Conservation (phyloP, 1,140 invertebrate genomes). For the Drosophila biarmipes region DNA sequence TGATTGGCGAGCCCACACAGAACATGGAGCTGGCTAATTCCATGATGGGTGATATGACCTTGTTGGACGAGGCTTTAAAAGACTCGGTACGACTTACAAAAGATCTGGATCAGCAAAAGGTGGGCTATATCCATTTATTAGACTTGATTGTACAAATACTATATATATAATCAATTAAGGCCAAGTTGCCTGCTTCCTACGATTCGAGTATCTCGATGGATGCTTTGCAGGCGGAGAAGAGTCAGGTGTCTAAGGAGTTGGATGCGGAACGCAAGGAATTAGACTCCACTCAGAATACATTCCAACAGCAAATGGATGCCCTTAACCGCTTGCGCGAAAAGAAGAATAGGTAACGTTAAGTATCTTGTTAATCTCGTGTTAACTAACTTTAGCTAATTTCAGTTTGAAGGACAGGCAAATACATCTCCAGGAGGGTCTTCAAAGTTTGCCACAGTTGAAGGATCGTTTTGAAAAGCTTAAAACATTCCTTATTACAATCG, state of each 20-base stretch:
- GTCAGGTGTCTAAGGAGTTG: slow-evolving; percentile 61
- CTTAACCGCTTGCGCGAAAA: slow-evolving; percentile 70
- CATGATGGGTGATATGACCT: slow-evolving; percentile 87
- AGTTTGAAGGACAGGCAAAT: slow-evolving; percentile 75
- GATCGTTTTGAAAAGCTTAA: slow-evolving; percentile 52
- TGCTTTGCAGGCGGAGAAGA: slow-evolving; percentile 73
- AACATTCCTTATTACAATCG: slow-evolving; percentile 83
- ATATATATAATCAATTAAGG: slow-evolving; percentile 1
- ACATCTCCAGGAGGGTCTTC: slow-evolving; percentile 81
- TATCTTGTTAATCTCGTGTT: neutral
- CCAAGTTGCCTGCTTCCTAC: slow-evolving; percentile 69
- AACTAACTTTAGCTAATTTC: neutral
- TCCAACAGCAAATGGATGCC: slow-evolving; percentile 84
- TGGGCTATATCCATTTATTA: neutral
- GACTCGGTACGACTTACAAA: slow-evolving; percentile 84
- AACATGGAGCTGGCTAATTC: slow-evolving; percentile 86
- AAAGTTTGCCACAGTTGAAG: slow-evolving; percentile 81
- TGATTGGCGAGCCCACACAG: slow-evolving; percentile 86
- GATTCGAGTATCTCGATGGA: slow-evolving; percentile 67
- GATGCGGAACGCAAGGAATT: slow-evolving; percentile 65
- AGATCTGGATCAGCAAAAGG: slow-evolving; percentile 70
- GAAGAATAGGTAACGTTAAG: slow-evolving; percentile 37
- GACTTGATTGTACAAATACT: neutral
- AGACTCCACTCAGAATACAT: slow-evolving; percentile 86
- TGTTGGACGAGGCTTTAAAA: slow-evolving; percentile 88